These are phyloP conservation scores for Xiphophorus couchianus DNA, from an alignment of 2,113 vertebrate species.

Conservation along the genomic window DNA sequence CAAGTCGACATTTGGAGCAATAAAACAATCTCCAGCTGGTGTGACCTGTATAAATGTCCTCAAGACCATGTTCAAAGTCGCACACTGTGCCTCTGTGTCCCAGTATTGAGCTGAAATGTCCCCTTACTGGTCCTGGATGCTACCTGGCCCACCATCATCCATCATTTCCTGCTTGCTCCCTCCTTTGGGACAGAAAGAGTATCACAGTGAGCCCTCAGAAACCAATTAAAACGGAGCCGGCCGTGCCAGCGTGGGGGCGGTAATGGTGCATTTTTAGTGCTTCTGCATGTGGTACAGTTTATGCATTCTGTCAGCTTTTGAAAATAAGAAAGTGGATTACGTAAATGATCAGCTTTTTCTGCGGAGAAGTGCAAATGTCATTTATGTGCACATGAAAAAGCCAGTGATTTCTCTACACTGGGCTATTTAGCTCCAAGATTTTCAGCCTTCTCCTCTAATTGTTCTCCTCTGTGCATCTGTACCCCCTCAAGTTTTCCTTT, in stretches of 20 bases:
- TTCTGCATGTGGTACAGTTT: conserved; percentile 34
- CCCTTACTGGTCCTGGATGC: conserved; percentile 67
- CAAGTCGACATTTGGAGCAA: conserved; percentile 2
- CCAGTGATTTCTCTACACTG: conserved; percentile 25
- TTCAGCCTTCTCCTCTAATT: conserved; percentile 5
- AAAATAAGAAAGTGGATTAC: conserved; percentile 1
- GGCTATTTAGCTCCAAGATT: conserved; percentile 31
- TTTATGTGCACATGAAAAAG: conserved; percentile 13
- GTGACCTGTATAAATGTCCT: neutral
- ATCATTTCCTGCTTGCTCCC: conserved; percentile 66
- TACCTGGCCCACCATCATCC: conserved; percentile 69
- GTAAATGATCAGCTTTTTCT: neutral
- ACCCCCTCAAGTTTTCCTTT: neutral
- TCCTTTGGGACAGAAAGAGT: conserved; percentile 66
- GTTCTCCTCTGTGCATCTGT: neutral
- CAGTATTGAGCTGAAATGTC: conserved; percentile 53
- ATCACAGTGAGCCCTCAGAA: conserved; percentile 71
- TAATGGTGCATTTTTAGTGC: conserved; percentile 17
- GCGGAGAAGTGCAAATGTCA: neutral
- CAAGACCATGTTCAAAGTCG: conserved; percentile 18
- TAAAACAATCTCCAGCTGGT: conserved; percentile 7
- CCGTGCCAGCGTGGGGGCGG: conserved; percentile 31
- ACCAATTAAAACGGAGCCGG: conserved; percentile 74
- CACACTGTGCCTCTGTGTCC: conserved; percentile 6
- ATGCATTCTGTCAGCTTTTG: conserved; percentile 8